phyloP scores from a whole-genome alignment of 2,888 invertebrate species.

The Microctonus aethiopoides region DNA sequence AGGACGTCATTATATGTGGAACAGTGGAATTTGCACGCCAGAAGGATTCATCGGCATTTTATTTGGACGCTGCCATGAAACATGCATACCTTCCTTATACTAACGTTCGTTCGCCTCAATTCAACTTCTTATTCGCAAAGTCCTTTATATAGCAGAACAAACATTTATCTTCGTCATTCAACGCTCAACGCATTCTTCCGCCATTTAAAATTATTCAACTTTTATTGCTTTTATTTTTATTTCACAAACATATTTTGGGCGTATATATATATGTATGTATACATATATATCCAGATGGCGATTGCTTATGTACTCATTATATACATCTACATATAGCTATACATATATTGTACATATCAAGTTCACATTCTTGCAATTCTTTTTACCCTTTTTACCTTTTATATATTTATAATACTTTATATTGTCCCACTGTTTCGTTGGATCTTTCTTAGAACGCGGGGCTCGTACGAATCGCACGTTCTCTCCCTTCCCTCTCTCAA shows the following conservation, averaged over 20 bases:
- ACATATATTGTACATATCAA: neutral
- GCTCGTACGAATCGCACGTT: constrained; percentile 33
- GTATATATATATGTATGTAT: too few relatives aligned
- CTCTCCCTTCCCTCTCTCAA: neutral
- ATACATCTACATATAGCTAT: neutral
- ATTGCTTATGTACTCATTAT: neutral
- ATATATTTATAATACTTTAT: neutral
- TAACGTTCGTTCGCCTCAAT: neutral
- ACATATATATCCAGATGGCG: neutral
- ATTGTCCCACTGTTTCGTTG: neutral
- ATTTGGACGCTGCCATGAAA: neutral
- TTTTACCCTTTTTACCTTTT: neutral
- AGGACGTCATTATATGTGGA: neutral
- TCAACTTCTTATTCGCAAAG: neutral
- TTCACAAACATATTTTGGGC: neutral
- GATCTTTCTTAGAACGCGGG: constrained; percentile 20
- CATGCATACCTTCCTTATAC: neutral
- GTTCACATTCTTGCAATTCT: neutral
- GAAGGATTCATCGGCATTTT: neutral
- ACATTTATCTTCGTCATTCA: neutral
- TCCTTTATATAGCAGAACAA: neutral
- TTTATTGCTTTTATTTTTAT: neutral
- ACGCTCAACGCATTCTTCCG: neutral
- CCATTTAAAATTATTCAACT: neutral
- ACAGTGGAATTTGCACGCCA: neutral